Conservation (phyloP, 2,888 invertebrate species). For the Entomobrya proxima region DNA sequence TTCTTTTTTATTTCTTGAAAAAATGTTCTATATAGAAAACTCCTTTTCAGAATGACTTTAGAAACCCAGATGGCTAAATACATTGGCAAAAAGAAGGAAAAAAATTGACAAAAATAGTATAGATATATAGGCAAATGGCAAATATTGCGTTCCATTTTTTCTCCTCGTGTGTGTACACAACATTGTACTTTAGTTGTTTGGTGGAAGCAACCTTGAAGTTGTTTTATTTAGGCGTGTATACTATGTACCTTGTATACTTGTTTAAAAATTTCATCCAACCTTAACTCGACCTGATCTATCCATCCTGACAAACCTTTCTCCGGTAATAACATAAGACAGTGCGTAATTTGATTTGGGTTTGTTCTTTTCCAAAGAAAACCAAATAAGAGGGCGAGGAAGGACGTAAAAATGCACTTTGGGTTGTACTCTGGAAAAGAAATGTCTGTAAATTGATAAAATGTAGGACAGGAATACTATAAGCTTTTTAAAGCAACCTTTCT, state of each 20-base stretch:
- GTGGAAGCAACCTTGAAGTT: not conserved
- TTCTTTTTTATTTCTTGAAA: not conserved
- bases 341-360: not conserved
- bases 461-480: too few species aligned
- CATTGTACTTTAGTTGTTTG: not conserved
- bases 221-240: not conserved
- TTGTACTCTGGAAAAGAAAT: not conserved
- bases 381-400: not conserved
- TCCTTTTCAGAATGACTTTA: slow-evolving; percentile 6
- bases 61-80: not conserved
- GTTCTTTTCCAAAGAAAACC: not conserved
- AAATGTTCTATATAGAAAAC: not conserved
- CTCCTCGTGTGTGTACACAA: not conserved
- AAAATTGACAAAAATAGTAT: not conserved
- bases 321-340: not conserved
- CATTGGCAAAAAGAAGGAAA: not conserved
- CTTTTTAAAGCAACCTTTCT: too few species aligned
- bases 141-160: too few species aligned
- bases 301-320: not conserved
- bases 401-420: not conserved
- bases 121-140: not conserved
- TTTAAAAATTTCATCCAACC: slow-evolving; percentile 15
- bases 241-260: too few species aligned
- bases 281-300: not conserved
- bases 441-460: not conserved